These are phyloP conservation scores for Amyelois transitella DNA, from an alignment of 1,140 invertebrate species.

Conservation along the genomic window DNA sequence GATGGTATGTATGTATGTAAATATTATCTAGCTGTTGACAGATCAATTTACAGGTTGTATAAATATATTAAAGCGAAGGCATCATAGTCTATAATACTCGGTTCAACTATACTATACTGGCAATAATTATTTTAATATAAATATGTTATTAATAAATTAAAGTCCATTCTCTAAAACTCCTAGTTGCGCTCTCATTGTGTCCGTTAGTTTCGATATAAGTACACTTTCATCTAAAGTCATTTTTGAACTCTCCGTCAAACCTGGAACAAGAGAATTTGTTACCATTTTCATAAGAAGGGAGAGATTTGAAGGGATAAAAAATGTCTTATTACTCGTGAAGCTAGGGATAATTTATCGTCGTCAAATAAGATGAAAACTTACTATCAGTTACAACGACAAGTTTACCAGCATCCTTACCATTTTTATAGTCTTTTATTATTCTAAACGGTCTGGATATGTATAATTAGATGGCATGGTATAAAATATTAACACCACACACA, in stretches of 20 bases:
- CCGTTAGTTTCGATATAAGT: conserved; percentile 78
- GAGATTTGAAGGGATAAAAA: too few relatives aligned
- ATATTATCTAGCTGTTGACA: background rate
- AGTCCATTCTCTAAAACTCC: conserved; percentile 73
- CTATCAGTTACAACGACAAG: too few relatives aligned
- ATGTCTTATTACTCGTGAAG: too few relatives aligned
- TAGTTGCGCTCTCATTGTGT: conserved; percentile 79
- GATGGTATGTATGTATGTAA: too few relatives aligned
- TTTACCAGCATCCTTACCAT: too few relatives aligned
- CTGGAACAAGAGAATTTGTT: conserved; percentile 55
- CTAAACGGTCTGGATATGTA: too few relatives aligned
- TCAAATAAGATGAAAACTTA: too few relatives aligned
- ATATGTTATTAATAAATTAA: conserved; percentile 12
- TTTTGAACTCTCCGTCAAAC: conserved; percentile 78
- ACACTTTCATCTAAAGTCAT: conserved; percentile 79
- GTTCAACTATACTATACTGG: background rate
- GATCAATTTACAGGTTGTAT: background rate
- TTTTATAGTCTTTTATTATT: too few relatives aligned
- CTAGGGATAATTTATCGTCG: too few relatives aligned
- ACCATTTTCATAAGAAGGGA: background rate
- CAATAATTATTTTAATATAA: background rate
- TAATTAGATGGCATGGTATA: too few relatives aligned
- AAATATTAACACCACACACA: too few relatives aligned
- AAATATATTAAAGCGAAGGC: background rate
- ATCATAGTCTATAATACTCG: background rate